Evolutionary conservation across 2,113 vertebrate genomes (phyloP).

Genomic region (Tauraco erythrolophus): DNA sequence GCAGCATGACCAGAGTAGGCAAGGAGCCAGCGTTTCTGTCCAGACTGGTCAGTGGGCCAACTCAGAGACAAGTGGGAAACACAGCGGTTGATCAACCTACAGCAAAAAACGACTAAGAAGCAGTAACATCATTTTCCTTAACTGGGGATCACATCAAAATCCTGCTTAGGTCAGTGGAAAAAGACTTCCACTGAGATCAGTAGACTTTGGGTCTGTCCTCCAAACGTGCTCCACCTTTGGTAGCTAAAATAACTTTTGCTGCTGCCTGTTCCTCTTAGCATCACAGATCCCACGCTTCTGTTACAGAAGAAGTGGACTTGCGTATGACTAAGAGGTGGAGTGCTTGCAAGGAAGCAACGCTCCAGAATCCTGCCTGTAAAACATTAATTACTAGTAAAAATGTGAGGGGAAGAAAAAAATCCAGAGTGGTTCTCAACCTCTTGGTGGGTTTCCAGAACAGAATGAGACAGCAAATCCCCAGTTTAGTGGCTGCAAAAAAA

Average conservation of each 20-base stretch:
- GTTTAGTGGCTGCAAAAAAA: neutral
- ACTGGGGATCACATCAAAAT: neutral
- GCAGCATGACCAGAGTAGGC: neutral
- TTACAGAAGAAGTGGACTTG: neutral
- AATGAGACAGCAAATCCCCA: neutral
- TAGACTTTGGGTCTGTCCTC: neutral
- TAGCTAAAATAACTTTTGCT: neutral
- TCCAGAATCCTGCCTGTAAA: neutral
- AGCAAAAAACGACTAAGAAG: neutral
- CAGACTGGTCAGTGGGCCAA: neutral
- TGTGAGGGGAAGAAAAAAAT: neutral
- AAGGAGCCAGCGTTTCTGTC: neutral
- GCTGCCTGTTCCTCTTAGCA: neutral
- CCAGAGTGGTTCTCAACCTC: neutral
- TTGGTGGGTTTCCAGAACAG: slow-evolving; percentile 14
- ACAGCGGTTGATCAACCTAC: accelerated
- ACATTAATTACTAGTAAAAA: neutral
- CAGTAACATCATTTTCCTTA: neutral
- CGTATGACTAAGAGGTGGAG: neutral
- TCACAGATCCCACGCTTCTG: neutral
- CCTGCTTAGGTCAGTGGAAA: neutral
- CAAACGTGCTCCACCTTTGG: neutral
- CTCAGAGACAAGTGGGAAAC: neutral
- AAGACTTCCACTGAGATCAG: neutral
- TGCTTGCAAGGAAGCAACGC: neutral